Percentiles rank a stretch among this genome's conserved stretches.
Evolutionary conservation across 2,888 invertebrate species (phyloP).

Genomic region (Drosophila imparisetae): DNA sequence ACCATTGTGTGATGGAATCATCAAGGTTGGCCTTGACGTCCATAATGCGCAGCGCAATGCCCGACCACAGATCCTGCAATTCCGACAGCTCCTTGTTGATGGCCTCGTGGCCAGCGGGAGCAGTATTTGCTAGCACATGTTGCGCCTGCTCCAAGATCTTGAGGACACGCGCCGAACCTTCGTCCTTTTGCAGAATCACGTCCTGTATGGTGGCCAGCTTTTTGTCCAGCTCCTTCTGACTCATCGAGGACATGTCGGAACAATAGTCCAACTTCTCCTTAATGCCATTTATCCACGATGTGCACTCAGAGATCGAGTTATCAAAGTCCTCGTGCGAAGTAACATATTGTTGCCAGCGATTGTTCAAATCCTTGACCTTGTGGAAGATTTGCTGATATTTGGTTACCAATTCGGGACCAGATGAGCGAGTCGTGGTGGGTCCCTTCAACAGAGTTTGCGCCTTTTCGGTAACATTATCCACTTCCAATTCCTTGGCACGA

Average conservation of each 20-base stretch:
- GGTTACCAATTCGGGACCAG: constrained; percentile 94
- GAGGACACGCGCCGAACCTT: constrained; percentile 95
- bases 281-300: constrained; percentile 93
- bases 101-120: constrained; percentile 93
- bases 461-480: constrained; percentile 95
- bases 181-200: constrained; percentile 94
- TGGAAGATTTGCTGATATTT: constrained; percentile 96
- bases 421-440: constrained; percentile 89
- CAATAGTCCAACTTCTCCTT: constrained; percentile 94
- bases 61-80: constrained; percentile 96
- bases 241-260: constrained; percentile 91
- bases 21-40: constrained; percentile 95
- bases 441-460: constrained; percentile 93
- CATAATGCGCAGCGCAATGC: constrained; percentile 93
- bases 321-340: constrained; percentile 94
- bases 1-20: constrained; percentile 96
- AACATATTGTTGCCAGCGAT: constrained; percentile 96
- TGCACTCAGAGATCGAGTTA: constrained; percentile 91
- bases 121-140: constrained; percentile 95
- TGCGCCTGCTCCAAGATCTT: constrained; percentile 95
- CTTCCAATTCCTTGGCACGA: constrained; percentile 95
- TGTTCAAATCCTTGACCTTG: constrained; percentile 95
- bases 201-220: constrained; percentile 94
- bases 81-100: constrained; percentile 93
- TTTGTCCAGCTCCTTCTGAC: constrained; percentile 93